A percentile compares a stretch with the other conserved stretches of the same genome.
Conservation (phyloP, 2,113 vertebrate genomes). For the Rhinoderma darwinii region DNA sequence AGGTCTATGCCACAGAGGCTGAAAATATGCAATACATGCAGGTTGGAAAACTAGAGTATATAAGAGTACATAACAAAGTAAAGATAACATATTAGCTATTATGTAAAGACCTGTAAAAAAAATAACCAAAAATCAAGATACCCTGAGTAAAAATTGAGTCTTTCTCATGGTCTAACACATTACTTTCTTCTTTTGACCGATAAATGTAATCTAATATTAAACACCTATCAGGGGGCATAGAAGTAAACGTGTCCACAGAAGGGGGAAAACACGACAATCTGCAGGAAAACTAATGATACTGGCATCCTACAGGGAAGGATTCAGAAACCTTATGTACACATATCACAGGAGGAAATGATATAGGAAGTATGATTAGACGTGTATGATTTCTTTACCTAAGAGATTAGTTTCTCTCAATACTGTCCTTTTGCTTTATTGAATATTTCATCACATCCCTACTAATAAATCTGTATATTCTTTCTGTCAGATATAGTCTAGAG, state of each 20-base stretch:
- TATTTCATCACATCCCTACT: not conserved
- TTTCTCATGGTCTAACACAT: not conserved
- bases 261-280: not conserved
- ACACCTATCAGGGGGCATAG: not conserved
- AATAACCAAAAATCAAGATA: too few species aligned
- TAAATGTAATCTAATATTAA: not conserved
- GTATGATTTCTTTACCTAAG: slow-evolving; percentile 4
- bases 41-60: too few species aligned
- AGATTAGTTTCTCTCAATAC: not conserved
- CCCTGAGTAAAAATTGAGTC: too few species aligned
- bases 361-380: not conserved
- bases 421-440: not conserved
- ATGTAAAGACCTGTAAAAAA: too few species aligned
- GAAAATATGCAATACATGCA: too few species aligned
- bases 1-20: too few species aligned
- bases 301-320: not conserved
- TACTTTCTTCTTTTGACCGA: not conserved
- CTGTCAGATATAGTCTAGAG: not conserved
- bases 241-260: slow-evolving; percentile 35
- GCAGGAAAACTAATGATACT: slow-evolving; percentile 33
- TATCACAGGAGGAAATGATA: not conserved
- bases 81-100: not conserved
- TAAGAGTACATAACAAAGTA: too few species aligned
- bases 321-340: not conserved
- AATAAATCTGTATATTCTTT: not conserved